phyloP scores from a whole-genome alignment of 2,888 invertebrate genomes.

The Drosophila lacicola region DNA sequence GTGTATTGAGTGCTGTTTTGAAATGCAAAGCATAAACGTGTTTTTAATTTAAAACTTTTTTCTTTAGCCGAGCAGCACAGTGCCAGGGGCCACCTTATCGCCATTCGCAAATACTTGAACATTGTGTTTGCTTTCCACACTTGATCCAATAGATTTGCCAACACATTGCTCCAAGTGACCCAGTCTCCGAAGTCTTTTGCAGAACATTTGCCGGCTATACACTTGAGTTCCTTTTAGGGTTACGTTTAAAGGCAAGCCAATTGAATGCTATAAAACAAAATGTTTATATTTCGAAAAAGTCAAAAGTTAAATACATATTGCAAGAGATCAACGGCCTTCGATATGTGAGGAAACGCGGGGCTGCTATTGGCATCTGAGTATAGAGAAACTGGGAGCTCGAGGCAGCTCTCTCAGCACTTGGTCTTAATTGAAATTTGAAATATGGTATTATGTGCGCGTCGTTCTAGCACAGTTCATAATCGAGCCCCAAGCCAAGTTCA shows the following conservation, averaged over 20 bases:
- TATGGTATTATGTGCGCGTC: constrained; percentile 82
- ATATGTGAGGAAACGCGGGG: constrained; percentile 6
- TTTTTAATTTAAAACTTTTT: constrained; percentile 51
- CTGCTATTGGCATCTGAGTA: constrained; percentile 60
- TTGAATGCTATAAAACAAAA: constrained; percentile 74
- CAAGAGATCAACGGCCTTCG: constrained; percentile 51
- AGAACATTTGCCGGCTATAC: constrained; percentile 43
- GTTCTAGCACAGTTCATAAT: constrained; percentile 79
- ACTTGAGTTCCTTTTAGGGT: constrained; percentile 70
- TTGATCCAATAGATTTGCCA: constrained; percentile 49
- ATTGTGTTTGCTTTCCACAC: constrained; percentile 20
- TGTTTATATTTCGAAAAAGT: constrained; percentile 72
- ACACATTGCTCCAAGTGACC: constrained; percentile 45
- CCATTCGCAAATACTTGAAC: constrained; percentile 2
- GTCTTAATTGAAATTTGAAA: constrained; percentile 83
- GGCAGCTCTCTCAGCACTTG: constrained; percentile 80
- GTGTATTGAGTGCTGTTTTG: constrained; percentile 35
- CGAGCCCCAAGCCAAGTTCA: constrained; percentile 55
- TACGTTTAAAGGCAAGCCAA: constrained; percentile 55
- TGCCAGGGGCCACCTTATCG: constrained; percentile 11
- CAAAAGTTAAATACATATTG: constrained; percentile 77
- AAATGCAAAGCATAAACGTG: constrained; percentile 56
- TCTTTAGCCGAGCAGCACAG: neutral
- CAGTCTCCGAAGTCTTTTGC: constrained; percentile 23
- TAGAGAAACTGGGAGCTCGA: neutral